Evolutionary conservation across 2,797 vertebrate species (phyloP).

Genomic region (Podarcis lilfordi): DNA sequence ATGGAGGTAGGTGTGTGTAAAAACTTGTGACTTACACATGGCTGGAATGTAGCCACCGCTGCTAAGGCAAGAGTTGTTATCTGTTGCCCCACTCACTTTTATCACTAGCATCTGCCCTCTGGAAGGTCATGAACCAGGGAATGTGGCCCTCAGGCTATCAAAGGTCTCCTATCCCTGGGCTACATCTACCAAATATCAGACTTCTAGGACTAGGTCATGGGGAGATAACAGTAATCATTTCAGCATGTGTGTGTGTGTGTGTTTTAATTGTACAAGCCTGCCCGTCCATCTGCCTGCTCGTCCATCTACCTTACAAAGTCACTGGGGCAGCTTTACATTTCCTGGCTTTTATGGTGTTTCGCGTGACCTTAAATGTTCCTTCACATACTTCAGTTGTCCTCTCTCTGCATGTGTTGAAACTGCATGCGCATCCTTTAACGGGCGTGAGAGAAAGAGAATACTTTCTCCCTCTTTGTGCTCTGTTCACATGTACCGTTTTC

Average conservation of each 20-base stretch:
- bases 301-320: neutral
- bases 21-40: too few species aligned
- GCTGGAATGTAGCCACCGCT: too few species aligned
- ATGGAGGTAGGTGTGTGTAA: too few species aligned
- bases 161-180: neutral
- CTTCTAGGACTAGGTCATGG: neutral
- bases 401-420: neutral
- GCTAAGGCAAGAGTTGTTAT: too few species aligned
- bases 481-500: slow-evolving; percentile 9
- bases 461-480: neutral
- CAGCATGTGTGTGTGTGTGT: neutral
- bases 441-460: neutral
- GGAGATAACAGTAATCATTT: neutral
- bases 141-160: too few species aligned
- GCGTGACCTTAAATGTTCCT: slow-evolving; percentile 8
- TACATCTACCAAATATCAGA: neutral
- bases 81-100: too few species aligned
- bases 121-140: too few species aligned
- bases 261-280: neutral
- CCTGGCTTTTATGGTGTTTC: neutral
- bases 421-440: neutral
- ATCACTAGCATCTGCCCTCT: too few species aligned
- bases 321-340: neutral
- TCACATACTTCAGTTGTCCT: neutral
- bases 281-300: neutral